Percentiles rank a stretch among this genome's conserved stretches.
phyloP scores from a whole-genome alignment of 2,797 vertebrate species.

The Parauchenoglanis ngamensis region DNA sequence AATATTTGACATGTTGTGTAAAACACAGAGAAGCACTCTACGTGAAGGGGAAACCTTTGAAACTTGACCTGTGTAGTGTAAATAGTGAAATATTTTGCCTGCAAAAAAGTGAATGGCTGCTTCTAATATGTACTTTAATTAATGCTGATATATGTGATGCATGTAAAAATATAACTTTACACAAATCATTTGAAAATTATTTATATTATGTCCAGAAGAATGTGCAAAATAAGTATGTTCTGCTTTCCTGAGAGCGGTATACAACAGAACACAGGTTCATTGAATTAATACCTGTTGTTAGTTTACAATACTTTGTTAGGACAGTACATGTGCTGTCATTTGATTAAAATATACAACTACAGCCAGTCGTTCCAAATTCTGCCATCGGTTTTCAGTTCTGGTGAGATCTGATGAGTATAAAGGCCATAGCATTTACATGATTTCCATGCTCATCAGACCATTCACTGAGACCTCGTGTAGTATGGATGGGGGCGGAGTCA shows the following conservation, averaged over 20 bases:
- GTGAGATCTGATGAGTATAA: neutral
- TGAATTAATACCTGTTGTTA: neutral
- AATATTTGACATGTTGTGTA: constrained; percentile 77
- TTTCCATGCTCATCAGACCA: neutral
- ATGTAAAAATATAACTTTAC: neutral
- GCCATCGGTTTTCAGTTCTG: neutral
- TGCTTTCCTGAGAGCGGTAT: neutral
- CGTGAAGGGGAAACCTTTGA: constrained; percentile 68
- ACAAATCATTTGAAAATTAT: no score
- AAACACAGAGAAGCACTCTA: constrained; percentile 42
- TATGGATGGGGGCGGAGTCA: neutral
- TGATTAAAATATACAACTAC: neutral
- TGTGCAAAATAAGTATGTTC: neutral
- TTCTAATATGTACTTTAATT: neutral
- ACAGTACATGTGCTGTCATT: neutral
- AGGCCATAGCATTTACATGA: neutral
- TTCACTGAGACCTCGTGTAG: neutral
- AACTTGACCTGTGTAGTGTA: constrained; percentile 68
- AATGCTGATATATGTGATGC: neutral
- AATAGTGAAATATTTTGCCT: constrained; percentile 46
- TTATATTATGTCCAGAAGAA: neutral
- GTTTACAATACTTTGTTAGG: neutral
- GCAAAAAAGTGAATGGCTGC: constrained; percentile 4
- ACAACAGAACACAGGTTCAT: neutral
- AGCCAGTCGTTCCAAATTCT: neutral